phyloP scores from a whole-genome alignment of 1,140 invertebrate genomes.

The Scaptomyza hsui region DNA sequence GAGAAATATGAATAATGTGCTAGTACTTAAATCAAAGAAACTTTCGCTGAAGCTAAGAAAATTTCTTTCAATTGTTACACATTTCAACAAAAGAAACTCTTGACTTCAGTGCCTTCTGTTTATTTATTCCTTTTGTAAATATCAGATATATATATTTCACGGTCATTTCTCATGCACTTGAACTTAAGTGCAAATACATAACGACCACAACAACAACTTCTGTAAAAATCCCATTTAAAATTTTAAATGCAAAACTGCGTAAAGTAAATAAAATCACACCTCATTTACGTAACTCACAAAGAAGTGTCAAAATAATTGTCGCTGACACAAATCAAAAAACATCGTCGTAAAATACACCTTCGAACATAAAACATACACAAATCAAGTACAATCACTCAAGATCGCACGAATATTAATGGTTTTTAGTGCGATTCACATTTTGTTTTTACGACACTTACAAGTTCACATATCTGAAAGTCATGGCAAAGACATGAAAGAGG shows the following conservation, averaged over 20 bases:
- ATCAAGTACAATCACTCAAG: slow-evolving; percentile 55
- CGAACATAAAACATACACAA: slow-evolving; percentile 38
- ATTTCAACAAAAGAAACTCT: too few relatives aligned
- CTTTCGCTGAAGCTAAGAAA: slow-evolving; percentile 6
- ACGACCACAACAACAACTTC: slow-evolving; percentile 10
- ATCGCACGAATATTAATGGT: slow-evolving; percentile 51
- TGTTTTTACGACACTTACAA: slow-evolving; percentile 35
- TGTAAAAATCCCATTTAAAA: slow-evolving; percentile 46
- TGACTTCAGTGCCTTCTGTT: slow-evolving; percentile 8
- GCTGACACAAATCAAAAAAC: slow-evolving; percentile 59
- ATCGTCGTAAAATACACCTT: slow-evolving; percentile 27
- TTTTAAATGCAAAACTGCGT: slow-evolving; percentile 65
- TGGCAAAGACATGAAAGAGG: slow-evolving; percentile 11
- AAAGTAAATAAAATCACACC: slow-evolving; percentile 75
- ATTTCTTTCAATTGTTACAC: neutral
- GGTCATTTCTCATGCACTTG: slow-evolving; percentile 63
- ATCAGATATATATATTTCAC: slow-evolving; percentile 49
- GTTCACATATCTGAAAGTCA: slow-evolving; percentile 24
- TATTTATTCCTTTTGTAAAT: slow-evolving; percentile 41
- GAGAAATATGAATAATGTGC: slow-evolving; percentile 23
- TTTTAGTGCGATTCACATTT: slow-evolving; percentile 7
- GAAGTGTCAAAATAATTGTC: slow-evolving; percentile 77
- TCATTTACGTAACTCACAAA: slow-evolving; percentile 71
- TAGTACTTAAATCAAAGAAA: slow-evolving; percentile 1
- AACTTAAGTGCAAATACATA: slow-evolving; percentile 44